A percentile compares a stretch with the other conserved stretches of the same genome.
Evolutionary conservation across 2,888 invertebrate species (phyloP).

Genomic region (Eulithis testata): DNA sequence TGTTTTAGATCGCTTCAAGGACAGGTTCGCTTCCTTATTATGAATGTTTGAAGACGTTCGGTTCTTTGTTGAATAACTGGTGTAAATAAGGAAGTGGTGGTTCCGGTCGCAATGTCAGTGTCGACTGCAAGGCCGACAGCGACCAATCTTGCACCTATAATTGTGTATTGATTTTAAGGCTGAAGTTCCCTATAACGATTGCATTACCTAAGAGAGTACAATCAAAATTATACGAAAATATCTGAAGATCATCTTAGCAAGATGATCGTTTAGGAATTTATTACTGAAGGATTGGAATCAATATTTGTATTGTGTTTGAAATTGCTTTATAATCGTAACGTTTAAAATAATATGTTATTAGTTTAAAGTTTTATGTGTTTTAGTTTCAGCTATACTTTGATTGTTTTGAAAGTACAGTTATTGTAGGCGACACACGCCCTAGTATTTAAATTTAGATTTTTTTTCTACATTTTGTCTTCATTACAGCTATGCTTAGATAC

Average conservation of each 20-base stretch:
- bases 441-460: no score
- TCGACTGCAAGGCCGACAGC: slow-evolving; percentile 62
- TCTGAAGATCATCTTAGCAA: not conserved
- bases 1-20: slow-evolving; percentile 1
- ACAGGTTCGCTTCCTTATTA: slow-evolving; percentile 39
- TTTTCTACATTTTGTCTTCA: no score
- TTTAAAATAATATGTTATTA: no score
- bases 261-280: not conserved
- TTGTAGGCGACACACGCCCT: no score
- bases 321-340: not conserved
- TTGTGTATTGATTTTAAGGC: not conserved
- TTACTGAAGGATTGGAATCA: not conserved
- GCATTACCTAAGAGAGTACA: not conserved
- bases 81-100: slow-evolving; percentile 63
- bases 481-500: no score
- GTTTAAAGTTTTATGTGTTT: no score
- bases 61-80: slow-evolving; percentile 38
- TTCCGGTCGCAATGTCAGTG: slow-evolving; percentile 79
- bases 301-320: not conserved
- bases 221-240: no score
- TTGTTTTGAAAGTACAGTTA: no score
- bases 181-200: not conserved
- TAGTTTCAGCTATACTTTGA: no score
- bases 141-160: slow-evolving; percentile 43
- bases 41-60: slow-evolving; percentile 28